Evolutionary conservation across 2,888 invertebrate species (phyloP).

Genomic region (Aromia moschata): DNA sequence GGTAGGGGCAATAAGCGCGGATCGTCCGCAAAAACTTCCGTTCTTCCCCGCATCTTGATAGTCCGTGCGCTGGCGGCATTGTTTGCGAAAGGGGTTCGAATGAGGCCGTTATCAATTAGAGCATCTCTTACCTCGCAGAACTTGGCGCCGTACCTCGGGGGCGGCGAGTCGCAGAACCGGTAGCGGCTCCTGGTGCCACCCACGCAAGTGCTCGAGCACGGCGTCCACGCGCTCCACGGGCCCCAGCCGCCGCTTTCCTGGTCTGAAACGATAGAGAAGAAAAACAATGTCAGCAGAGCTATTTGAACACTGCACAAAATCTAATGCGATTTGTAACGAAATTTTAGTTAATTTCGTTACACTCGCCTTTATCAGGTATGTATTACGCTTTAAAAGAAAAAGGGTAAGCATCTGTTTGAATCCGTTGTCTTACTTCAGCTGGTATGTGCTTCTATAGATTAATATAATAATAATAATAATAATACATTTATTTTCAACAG

Average conservation of each 20-base stretch:
- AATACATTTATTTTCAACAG: too few relatives aligned
- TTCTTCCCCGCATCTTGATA: constrained; percentile 3
- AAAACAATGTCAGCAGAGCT: not conserved
- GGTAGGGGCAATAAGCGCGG: not conserved
- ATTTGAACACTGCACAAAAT: too few relatives aligned
- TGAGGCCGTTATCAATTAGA: constrained; percentile 5
- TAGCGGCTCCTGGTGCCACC: constrained; percentile 85
- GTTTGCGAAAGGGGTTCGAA: constrained; percentile 2
- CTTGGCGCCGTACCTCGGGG: constrained; percentile 87
- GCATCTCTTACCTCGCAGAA: constrained; percentile 82
- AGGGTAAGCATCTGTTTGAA: too few relatives aligned
- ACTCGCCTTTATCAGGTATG: too few relatives aligned
- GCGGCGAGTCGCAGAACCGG: constrained; percentile 88
- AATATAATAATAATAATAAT: too few relatives aligned
- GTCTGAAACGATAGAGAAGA: constrained; percentile 67
- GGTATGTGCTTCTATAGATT: too few relatives aligned
- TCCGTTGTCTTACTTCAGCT: too few relatives aligned
- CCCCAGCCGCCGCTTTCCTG: constrained; percentile 81
- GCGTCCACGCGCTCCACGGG: constrained; percentile 85
- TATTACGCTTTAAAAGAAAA: too few relatives aligned
- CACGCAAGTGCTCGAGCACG: constrained; percentile 80
- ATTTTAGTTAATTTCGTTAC: too few relatives aligned
- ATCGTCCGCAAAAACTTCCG: constrained; percentile 1
- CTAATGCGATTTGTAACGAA: too few relatives aligned
- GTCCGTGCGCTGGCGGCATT: not conserved